Evolutionary conservation across 2,113 vertebrate species (phyloP).

Genomic region (Pedetes capensis): DNA sequence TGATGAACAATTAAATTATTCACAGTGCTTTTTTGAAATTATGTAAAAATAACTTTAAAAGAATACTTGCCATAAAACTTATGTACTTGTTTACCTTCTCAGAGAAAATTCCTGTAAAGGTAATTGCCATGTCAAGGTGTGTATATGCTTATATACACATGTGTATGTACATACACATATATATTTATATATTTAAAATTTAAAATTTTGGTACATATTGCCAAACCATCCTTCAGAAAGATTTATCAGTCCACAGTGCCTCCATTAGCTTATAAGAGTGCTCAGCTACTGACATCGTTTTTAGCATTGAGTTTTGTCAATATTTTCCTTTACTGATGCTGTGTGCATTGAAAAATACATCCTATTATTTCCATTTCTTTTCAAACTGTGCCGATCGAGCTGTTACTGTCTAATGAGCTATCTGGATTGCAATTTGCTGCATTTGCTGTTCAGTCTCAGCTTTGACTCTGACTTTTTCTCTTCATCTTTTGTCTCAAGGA

Average conservation of each 20-base stretch:
- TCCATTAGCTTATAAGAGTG: neutral
- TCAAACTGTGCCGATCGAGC: neutral
- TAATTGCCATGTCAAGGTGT: neutral
- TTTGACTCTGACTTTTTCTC: neutral
- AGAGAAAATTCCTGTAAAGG: conserved; percentile 25
- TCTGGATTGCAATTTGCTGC: neutral
- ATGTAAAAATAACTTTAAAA: conserved; percentile 46
- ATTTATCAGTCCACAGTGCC: neutral
- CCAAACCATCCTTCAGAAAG: neutral
- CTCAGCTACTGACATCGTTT: neutral
- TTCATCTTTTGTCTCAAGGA: neutral
- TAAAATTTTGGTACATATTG: neutral
- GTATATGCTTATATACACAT: neutral
- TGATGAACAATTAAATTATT: conserved; percentile 48
- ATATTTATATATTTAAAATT: neutral
- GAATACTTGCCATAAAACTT: neutral
- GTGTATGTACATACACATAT: too few species aligned
- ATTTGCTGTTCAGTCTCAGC: neutral
- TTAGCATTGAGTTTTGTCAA: neutral
- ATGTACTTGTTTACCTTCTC: neutral
- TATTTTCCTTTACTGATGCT: conserved; percentile 40
- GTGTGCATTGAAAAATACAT: neutral
- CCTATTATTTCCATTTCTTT: conserved; percentile 27
- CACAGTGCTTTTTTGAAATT: conserved; percentile 7
- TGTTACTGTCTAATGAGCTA: neutral